Base-by-base conservation (phyloP, 2,888 invertebrate genomes). In the Drosophila aldrichi region DNA sequence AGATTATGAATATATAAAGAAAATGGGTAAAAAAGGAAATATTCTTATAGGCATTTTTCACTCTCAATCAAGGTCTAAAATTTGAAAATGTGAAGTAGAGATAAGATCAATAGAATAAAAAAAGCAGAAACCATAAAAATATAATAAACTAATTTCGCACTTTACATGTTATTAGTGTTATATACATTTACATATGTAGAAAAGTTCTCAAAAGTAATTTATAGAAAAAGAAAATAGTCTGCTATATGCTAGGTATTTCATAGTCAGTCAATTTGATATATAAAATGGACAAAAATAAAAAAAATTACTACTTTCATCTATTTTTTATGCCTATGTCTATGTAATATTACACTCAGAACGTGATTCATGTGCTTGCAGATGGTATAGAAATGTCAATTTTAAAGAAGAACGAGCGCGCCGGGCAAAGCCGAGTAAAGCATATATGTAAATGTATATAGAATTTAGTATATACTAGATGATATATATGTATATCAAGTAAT, bases 331-430 rank as follows among this genome's bases (percentile, higher is more conserved):
- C 6, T 18, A 32, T 32, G 7, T 7, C 12, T 18, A 32, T 49
- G 49, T 49, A 49, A 49, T 32, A 49, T 32, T 32, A 32, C 32
- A 49, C 32, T 14, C 7, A 32, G 32, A 18, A 32, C 32, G 18
- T 49, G 49, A 49, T 49, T 49, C 49, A 49, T 49, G 2, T 49
- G 48, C 29, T 10, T n/a, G 32, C 18, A 49, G 32, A 32, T 48
- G 48, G 10, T 7, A 29, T 29, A 29, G 32, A 49, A 49, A 49
- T 48, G 48, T 18, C 48, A 48, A 29, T 48, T n/a, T 48, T n/a
- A 10, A 10, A 48, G 46, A 48, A 9, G n/a, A 46, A 46, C 44
- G 44, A 46, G 22, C 22, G 16, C 44, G 22, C 25, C 48, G 48
- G 3, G 32, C 32, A 18, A 18, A 32, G 32, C 49, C 32, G 32